phyloP scores from a whole-genome alignment of 2,797 vertebrate genomes.

The Capromys pilorides region DNA sequence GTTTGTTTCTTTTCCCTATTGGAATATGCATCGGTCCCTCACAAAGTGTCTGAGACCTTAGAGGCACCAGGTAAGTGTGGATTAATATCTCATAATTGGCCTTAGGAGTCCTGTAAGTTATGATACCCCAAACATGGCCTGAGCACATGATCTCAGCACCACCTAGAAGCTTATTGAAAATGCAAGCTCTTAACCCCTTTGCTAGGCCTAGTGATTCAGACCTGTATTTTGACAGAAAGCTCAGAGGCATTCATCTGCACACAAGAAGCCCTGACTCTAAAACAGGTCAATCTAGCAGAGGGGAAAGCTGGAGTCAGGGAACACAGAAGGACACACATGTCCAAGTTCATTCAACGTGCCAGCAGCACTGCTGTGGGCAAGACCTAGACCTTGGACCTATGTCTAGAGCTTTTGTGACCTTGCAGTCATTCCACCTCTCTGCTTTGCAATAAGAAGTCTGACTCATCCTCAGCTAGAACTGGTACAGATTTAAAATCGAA shows the following conservation, averaged over 20 bases:
- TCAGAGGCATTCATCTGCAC: neutral
- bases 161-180: neutral
- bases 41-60: neutral
- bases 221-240: neutral
- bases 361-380: neutral
- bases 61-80: neutral
- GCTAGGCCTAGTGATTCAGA: neutral
- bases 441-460: neutral
- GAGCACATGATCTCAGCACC: neutral
- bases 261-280: neutral
- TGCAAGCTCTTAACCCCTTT: neutral
- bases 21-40: constrained; percentile 7
- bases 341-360: neutral
- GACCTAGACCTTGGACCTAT: neutral
- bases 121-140: neutral
- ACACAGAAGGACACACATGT: neutral
- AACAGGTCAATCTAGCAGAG: neutral
- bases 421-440: neutral
- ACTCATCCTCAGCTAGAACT: neutral
- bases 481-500: neutral
- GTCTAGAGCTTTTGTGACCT: neutral
- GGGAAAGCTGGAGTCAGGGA: neutral
- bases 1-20: neutral
- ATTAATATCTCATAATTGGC: neutral
- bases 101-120: neutral